Conservation (phyloP, 2,113 vertebrate species). For the Taxidea taxus region DNA sequence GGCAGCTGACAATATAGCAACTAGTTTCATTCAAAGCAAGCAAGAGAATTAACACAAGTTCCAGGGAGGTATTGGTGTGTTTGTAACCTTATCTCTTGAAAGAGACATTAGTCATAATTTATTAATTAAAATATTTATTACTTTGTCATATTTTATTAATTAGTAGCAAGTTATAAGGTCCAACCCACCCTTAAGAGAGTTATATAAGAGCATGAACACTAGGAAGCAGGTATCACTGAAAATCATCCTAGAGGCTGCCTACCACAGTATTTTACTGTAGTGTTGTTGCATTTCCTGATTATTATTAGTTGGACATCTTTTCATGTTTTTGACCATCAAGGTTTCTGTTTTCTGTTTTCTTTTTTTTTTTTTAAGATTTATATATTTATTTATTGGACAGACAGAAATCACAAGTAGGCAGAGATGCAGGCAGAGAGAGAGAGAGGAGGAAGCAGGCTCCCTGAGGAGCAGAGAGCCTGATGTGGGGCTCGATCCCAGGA, state of each 20-base stretch:
- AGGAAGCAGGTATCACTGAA: neutral
- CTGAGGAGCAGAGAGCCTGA: too few relatives aligned
- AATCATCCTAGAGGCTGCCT: neutral
- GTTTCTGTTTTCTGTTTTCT: neutral
- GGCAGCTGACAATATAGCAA: neutral
- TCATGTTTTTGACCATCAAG: neutral
- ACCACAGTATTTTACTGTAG: neutral
- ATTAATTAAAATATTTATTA: neutral
- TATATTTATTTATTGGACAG: too few relatives aligned
- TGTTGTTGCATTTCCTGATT: neutral
- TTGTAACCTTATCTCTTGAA: neutral
- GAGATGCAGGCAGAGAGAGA: too few relatives aligned
- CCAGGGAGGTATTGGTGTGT: neutral
- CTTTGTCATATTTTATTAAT: neutral
- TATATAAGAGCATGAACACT: neutral
- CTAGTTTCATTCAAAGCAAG: neutral
- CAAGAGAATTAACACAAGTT: neutral
- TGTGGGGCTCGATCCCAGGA: too few relatives aligned
- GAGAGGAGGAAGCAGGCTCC: too few relatives aligned
- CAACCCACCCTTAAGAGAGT: neutral
- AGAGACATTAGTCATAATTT: neutral
- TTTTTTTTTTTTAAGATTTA: neutral
- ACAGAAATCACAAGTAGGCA: too few relatives aligned
- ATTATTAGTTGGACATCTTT: neutral
- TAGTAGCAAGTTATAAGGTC: neutral